These are phyloP conservation scores for Napeogenes inachia DNA, from an alignment of 2,888 invertebrate genomes.

Conservation along the genomic window DNA sequence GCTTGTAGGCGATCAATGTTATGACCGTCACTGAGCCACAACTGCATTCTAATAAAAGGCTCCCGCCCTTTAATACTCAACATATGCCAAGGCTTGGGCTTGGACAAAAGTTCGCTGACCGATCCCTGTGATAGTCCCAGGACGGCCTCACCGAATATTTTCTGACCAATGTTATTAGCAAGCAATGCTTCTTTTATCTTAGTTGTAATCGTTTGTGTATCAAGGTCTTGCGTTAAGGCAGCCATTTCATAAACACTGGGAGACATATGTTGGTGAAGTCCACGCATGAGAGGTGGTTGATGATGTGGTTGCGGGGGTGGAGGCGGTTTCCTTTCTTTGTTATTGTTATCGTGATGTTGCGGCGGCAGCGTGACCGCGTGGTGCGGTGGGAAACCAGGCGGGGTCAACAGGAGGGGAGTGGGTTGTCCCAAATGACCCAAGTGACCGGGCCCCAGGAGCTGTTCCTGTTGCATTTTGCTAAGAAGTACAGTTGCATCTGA, in stretches of 20 bases:
- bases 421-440: slow-evolving; percentile 74
- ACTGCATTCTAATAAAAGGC: slow-evolving; percentile 96
- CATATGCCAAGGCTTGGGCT: slow-evolving; percentile 99
- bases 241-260: slow-evolving; percentile 99
- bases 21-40: slow-evolving; percentile 97
- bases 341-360: slow-evolving; percentile 75
- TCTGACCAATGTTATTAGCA: slow-evolving; percentile 98
- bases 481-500: slow-evolving; percentile 81
- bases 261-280: slow-evolving; percentile 89
- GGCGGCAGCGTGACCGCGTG: slow-evolving; percentile 83
- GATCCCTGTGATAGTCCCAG: slow-evolving; percentile 97
- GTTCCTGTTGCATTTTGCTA: slow-evolving; percentile 84
- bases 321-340: slow-evolving; percentile 75
- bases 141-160: slow-evolving; percentile 98
- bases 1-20: slow-evolving; percentile 96
- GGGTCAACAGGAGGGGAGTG: slow-evolving; percentile 83
- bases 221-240: slow-evolving; percentile 95
- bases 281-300: slow-evolving; percentile 81
- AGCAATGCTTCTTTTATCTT: slow-evolving; percentile 97
- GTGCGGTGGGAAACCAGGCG: slow-evolving; percentile 86
- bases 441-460: slow-evolving; percentile 77
- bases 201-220: slow-evolving; percentile 96
- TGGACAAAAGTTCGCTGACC: slow-evolving; percentile 96
- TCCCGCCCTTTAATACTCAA: slow-evolving; percentile 98
- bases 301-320: slow-evolving; percentile 80